Conservation (phyloP, 2,113 vertebrate species). For the Leptodactylus fuscus region DNA sequence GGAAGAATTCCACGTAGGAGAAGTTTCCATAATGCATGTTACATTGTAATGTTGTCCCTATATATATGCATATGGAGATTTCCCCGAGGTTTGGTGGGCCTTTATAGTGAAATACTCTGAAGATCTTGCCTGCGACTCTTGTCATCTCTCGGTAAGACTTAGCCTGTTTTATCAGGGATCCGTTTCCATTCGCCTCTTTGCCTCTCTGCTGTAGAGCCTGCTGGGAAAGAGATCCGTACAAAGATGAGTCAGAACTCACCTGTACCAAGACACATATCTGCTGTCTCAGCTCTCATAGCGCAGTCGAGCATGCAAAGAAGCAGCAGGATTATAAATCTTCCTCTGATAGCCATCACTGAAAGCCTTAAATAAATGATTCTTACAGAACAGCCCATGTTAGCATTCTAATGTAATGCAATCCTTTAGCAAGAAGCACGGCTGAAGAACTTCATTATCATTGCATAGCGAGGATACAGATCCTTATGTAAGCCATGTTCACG, state of each 20-base stretch:
- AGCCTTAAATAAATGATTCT: conserved; percentile 49
- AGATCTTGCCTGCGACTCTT: too few relatives aligned
- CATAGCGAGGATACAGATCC: background rate
- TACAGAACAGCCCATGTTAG: conserved; percentile 63
- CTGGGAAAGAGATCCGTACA: conserved; percentile 55
- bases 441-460: conserved; percentile 49
- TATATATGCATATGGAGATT: background rate
- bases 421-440: conserved; percentile 41
- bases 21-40: too few relatives aligned
- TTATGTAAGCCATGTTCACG: conserved; percentile 21
- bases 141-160: background rate
- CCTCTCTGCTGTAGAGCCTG: conserved; percentile 61
- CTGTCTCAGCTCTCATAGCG: conserved; percentile 64
- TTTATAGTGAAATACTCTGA: background rate
- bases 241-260: conserved; percentile 46
- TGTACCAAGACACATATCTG: conserved; percentile 62
- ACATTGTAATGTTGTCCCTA: background rate
- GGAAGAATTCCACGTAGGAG: background rate
- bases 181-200: conserved; percentile 13
- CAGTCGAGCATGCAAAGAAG: conserved; percentile 57
- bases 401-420: conserved; percentile 55
- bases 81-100: background rate
- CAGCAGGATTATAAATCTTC: conserved; percentile 49
- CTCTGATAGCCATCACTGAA: conserved; percentile 22
- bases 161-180: background rate